Base-by-base conservation (phyloP, 2,888 invertebrate species). In the Hesperia comma region DNA sequence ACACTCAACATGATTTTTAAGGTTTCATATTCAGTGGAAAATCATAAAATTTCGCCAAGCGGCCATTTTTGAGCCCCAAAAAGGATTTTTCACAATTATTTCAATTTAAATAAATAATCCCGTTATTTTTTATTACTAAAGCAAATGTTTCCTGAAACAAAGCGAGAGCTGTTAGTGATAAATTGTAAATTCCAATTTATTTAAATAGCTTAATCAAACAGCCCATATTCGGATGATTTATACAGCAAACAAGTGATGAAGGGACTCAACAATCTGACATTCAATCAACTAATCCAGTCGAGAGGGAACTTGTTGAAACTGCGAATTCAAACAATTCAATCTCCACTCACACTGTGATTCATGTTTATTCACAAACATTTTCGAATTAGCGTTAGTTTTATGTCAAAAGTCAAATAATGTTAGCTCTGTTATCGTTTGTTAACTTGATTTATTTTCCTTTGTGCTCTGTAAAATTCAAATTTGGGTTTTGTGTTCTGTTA, bases 291-390 rank as follows among this genome's bases (percentile, higher is more conserved):
- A 33, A 54, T 54, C 32, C 54, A 32, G 32, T 32, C 10, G 33
- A 54, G 54, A 33, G 19, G 21, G 12, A 51, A 33, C 54, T 32
- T 26, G 49, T 54, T 54, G 15, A 54, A 54, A 33, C 53, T 19
- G 53, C 32, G 14, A 10, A 17, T 54, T 54, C 17, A 54, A 53
- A 54, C 54, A 54, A 54, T 54, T 54, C 54, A 54, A 54, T 54
- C 8, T 15, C 33, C 33, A 51, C 21, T 51, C 26, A 21, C 21
- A 46, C 43, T 14, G 1, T 51, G 14, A 51, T 26, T 51, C 21
- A 51, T 51, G 51, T 51, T 51, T 51, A 51, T 51, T 51, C 51
- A 51, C 51, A 21, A 51, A 51, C 14, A 51, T 51, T 49, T 26
- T 26, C 14, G 21, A 26, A 21, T 26, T 14, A 14, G 21, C 26